These are phyloP conservation scores for Gadus macrocephalus DNA, from an alignment of 2,113 vertebrate species.

Conservation along the genomic window DNA sequence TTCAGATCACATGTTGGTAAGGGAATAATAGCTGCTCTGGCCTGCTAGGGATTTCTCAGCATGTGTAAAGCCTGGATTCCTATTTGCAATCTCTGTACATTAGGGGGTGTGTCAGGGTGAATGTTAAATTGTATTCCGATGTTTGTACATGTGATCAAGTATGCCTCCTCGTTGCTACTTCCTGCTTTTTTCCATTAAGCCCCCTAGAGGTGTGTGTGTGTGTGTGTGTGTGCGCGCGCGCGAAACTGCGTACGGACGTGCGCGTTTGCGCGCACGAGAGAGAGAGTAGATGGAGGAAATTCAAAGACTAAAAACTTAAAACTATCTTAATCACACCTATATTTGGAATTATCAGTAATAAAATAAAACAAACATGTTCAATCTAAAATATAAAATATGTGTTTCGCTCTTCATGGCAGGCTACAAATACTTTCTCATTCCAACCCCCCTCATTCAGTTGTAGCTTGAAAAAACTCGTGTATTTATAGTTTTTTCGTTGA, in stretches of 20 bases:
- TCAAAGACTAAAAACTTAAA: conserved; percentile 23
- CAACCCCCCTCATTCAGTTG: background rate
- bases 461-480: background rate
- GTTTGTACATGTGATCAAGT: conserved; percentile 76
- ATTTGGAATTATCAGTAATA: conserved; percentile 9
- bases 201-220: conserved; percentile 58
- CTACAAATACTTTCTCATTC: background rate
- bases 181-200: conserved; percentile 47
- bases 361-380: too few relatives aligned
- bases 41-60: too few relatives aligned
- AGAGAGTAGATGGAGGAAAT: conserved; percentile 15
- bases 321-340: conserved; percentile 20
- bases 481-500: conserved; percentile 30
- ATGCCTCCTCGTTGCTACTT: conserved; percentile 64
- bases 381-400: too few relatives aligned
- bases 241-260: conserved; percentile 19
- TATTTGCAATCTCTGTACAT: conserved; percentile 53
- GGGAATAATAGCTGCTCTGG: too few relatives aligned
- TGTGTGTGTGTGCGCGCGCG: conserved; percentile 12
- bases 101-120: conserved; percentile 74
- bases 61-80: conserved; percentile 22
- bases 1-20: too few relatives aligned
- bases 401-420: too few relatives aligned
- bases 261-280: too few relatives aligned
- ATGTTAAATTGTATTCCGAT: conserved; percentile 70